Percentiles rank a stretch among this genome's conserved stretches.
phyloP scores from a whole-genome alignment of 2,888 invertebrate species.

The Pyralis farinalis region DNA sequence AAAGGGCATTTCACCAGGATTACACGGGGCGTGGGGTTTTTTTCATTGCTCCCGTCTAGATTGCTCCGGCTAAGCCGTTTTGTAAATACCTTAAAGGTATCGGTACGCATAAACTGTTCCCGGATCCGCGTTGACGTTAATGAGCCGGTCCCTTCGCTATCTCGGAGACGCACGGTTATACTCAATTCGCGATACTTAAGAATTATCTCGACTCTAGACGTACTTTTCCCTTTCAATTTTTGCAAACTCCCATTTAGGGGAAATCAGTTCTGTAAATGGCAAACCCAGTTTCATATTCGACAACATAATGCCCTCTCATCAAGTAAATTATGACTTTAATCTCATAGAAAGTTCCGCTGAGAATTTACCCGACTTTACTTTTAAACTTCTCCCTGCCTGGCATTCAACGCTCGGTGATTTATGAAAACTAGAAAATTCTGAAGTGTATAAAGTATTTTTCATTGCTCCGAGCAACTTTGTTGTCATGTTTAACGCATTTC shows the following conservation, averaged over 20 bases:
- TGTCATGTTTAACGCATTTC: slow-evolving; percentile 50
- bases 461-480: slow-evolving; percentile 48
- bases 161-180: slow-evolving; percentile 68
- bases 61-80: slow-evolving; percentile 64
- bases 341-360: slow-evolving; percentile 60
- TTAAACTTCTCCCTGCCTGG: slow-evolving; percentile 57
- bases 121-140: slow-evolving; percentile 70
- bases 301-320: slow-evolving; percentile 62
- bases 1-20: slow-evolving; percentile 66
- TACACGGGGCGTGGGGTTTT: slow-evolving; percentile 54
- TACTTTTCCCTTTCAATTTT: slow-evolving; percentile 46
- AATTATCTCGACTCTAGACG: slow-evolving; percentile 44
- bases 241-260: slow-evolving; percentile 45
- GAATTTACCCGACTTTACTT: slow-evolving; percentile 66
- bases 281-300: slow-evolving; percentile 56
- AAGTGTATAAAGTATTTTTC: slow-evolving; percentile 58
- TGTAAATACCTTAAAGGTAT: slow-evolving; percentile 77
- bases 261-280: slow-evolving; percentile 46
- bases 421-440: slow-evolving; percentile 69
- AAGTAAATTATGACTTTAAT: slow-evolving; percentile 73
- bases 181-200: slow-evolving; percentile 52
- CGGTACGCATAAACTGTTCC: slow-evolving; percentile 63
- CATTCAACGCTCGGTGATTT: slow-evolving; percentile 68
- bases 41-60: slow-evolving; percentile 58
- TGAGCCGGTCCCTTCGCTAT: slow-evolving; percentile 70